Conservation (phyloP, 2,797 vertebrate genomes). For the Ataeniobius toweri region DNA sequence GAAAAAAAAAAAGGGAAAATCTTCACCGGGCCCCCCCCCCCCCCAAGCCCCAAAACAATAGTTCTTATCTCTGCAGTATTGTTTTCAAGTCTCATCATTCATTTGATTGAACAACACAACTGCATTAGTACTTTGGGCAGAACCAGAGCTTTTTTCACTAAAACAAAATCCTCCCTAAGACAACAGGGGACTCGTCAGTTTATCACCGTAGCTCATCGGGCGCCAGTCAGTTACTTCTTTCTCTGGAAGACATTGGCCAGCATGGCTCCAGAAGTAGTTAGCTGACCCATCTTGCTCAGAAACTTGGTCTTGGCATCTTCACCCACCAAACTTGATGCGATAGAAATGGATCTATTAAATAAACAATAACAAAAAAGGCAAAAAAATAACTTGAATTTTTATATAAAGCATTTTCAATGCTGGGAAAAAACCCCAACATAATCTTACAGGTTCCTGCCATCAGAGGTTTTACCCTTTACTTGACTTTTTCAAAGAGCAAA, state of each 20-base stretch:
- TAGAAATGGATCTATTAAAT: slow-evolving; percentile 90
- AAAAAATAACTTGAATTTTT: neutral
- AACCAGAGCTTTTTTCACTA: slow-evolving; percentile 32
- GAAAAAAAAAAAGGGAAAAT: slow-evolving; percentile 9
- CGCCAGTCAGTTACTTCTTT: slow-evolving; percentile 85
- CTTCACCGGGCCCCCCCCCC: slow-evolving; percentile 11
- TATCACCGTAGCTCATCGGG: slow-evolving; percentile 19
- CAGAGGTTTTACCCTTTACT: slow-evolving; percentile 13
- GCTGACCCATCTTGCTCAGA: slow-evolving; percentile 99
- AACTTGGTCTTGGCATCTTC: slow-evolving; percentile 99
- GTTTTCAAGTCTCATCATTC: slow-evolving; percentile 22
- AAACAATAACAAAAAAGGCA: neutral
- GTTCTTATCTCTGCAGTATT: slow-evolving; percentile 31
- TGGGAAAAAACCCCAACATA: neutral
- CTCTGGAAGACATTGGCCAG: slow-evolving; percentile 99
- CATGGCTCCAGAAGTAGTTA: slow-evolving; percentile 98
- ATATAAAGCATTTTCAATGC: neutral
- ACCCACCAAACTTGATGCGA: slow-evolving; percentile 95
- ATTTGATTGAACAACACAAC: slow-evolving; percentile 25
- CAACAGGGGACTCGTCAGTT: slow-evolving; percentile 75
- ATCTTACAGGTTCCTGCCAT: neutral
- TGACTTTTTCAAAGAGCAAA: slow-evolving; percentile 24
- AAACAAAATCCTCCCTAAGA: slow-evolving; percentile 71
- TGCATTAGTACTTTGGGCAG: slow-evolving; percentile 24
- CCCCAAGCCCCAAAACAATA: neutral